phyloP scores from a whole-genome alignment of 2,888 invertebrate species.

The Micoletzkya japonica region DNA sequence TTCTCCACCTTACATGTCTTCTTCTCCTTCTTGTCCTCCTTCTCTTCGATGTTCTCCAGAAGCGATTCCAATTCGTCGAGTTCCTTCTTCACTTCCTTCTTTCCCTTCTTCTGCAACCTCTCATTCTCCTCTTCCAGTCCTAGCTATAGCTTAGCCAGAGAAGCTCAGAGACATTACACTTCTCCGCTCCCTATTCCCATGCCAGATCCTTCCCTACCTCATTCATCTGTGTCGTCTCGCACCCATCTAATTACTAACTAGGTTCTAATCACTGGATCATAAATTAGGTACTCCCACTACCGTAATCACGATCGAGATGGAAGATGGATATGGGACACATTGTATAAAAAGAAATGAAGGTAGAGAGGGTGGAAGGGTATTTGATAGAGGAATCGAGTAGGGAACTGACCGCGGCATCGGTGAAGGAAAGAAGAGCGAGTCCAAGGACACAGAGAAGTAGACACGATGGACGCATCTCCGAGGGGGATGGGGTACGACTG shows the following conservation, averaged over 20 bases:
- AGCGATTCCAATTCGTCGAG: conserved; percentile 56
- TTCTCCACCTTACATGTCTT: conserved; percentile 6
- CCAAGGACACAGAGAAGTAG: conserved; percentile 12
- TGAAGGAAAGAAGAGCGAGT: conserved; percentile 13
- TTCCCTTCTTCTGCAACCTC: conserved; percentile 27
- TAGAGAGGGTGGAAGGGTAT: background rate
- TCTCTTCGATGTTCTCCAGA: conserved; percentile 61
- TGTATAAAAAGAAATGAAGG: background rate
- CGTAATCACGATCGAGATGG: too few relatives aligned
- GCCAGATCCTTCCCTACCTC: too few relatives aligned
- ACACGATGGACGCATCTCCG: conserved; percentile 5
- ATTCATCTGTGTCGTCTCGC: too few relatives aligned
- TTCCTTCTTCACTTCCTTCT: conserved; percentile 33
- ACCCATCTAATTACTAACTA: too few relatives aligned
- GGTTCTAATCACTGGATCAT: too few relatives aligned
- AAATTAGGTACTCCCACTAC: too few relatives aligned
- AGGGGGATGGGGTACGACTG: background rate
- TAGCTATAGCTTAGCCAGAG: too few relatives aligned
- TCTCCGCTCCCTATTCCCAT: too few relatives aligned
- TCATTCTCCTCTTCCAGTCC: too few relatives aligned
- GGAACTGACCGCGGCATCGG: conserved; percentile 24
- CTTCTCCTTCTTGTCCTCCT: conserved; percentile 43
- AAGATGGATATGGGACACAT: too few relatives aligned
- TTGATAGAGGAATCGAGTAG: background rate
- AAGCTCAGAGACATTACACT: too few relatives aligned